Evolutionary conservation across 2,888 invertebrate genomes (phyloP).

Genomic region (Blomia tropicalis): DNA sequence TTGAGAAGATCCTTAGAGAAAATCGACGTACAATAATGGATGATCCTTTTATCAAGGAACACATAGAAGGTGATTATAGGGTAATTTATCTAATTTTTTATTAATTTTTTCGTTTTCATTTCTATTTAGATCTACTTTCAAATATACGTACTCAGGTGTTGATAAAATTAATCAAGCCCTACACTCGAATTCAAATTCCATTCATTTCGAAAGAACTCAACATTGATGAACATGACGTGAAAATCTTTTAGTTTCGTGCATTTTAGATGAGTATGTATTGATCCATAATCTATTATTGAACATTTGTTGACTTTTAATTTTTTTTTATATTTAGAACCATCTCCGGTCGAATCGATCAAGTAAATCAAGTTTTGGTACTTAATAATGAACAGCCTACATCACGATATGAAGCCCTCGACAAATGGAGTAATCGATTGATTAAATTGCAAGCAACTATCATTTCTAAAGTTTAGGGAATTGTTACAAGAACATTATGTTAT

Average conservation of each 20-base stretch:
- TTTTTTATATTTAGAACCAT: slow-evolving; percentile 41
- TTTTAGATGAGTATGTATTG: slow-evolving; percentile 71
- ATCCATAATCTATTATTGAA: neutral
- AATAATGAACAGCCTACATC: slow-evolving; percentile 59
- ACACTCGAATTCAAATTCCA: slow-evolving; percentile 91
- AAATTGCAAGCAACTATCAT: slow-evolving; percentile 73
- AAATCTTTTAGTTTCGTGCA: slow-evolving; percentile 87
- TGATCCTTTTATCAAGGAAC: slow-evolving; percentile 94
- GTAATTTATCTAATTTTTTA: slow-evolving; percentile 27
- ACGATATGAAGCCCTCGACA: slow-evolving; percentile 78
- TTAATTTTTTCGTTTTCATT: too few species aligned
- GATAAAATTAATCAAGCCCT: slow-evolving; percentile 89
- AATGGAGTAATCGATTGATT: slow-evolving; percentile 81
- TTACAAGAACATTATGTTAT: slow-evolving; percentile 51
- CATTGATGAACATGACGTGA: slow-evolving; percentile 89
- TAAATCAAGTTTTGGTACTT: slow-evolving; percentile 78
- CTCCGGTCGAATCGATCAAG: slow-evolving; percentile 51
- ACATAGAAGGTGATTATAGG: slow-evolving; percentile 58
- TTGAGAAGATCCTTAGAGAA: slow-evolving; percentile 83
- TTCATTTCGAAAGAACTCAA: slow-evolving; percentile 89
- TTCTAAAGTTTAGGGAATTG: slow-evolving; percentile 56
- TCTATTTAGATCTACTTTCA: slow-evolving; percentile 59
- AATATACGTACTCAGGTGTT: slow-evolving; percentile 95
- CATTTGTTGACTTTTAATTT: neutral
- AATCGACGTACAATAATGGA: slow-evolving; percentile 89